Evolutionary conservation across 1,140 invertebrate genomes (phyloP), one percentile per base, ranked within the genome.

Genomic region (Drosophila leontia): DNA sequence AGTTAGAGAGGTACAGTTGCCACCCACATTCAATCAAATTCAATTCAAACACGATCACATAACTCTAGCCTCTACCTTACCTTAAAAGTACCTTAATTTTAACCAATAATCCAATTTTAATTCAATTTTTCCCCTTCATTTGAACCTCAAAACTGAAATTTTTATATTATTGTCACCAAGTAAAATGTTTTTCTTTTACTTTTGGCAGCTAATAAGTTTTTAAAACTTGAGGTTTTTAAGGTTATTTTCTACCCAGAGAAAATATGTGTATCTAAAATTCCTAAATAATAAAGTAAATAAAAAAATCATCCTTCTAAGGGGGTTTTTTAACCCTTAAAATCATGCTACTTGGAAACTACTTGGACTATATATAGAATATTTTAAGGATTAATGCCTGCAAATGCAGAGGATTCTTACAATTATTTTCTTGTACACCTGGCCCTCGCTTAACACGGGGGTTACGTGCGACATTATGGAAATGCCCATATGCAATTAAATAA

Each of bases 1-100:
- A 50, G 61, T 41, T 47, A 65, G 19, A 23, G 23, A 48, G 35
- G 13, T 48, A 39, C 59, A 68, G 60, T 50, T 50, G 15, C 37
- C n/a, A 34, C 26, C 23, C 60, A 48, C 34, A 68, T 39, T 8
- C 26, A 55, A 55, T 34, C 11, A 15, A n/a, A 53, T 34, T 12
- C 34, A 13, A 41, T 32, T 9, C 47, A 29, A 29, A 32, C 26
- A 32, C 26, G 51, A 55, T 55, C 51, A 55, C 51, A 15, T 23
- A 55, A 55, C 51, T 23, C 23, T 39, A 56, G 34, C 34, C 15
- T 35, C 34, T 55, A 59, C 17, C 59, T 29, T 61, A 32, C 1
- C 59, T 29, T 50, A 39, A 0, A 26, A 13, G 6, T 1, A 39
- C 8, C 5, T n/a, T 56, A 7, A n/a, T 26, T 37, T 55, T 15